Conservation (phyloP, 2,888 invertebrate genomes). For the Noctua comes region DNA sequence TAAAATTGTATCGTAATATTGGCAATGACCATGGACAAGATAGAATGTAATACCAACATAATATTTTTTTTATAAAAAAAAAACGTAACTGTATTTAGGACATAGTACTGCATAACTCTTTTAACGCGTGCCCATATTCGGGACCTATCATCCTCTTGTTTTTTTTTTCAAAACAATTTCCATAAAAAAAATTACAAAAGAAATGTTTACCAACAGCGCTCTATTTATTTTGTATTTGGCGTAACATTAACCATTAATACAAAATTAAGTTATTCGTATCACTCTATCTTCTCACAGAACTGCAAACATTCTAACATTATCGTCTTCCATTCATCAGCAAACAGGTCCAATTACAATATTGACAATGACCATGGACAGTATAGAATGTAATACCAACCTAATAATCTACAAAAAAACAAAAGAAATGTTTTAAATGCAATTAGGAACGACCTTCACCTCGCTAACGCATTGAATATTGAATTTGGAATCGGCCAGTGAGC, state of each 20-base stretch:
- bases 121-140: background rate
- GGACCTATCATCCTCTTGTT: background rate
- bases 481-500: conserved; percentile 64
- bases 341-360: background rate
- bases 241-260: too few species aligned
- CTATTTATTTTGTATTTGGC: background rate
- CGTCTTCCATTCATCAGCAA: conserved; percentile 1
- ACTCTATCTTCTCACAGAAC: background rate
- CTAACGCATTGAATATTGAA: conserved; percentile 58
- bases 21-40: conserved; percentile 45
- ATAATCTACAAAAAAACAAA: conserved; percentile 19
- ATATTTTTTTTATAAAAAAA: background rate
- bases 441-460: conserved; percentile 66
- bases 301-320: background rate
- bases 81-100: background rate
- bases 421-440: conserved; percentile 55
- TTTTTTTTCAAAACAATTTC: background rate
- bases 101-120: background rate
- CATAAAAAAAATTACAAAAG: background rate
- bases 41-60: conserved; percentile 15
- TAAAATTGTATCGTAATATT: conserved; percentile 5
- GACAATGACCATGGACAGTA: conserved; percentile 39
- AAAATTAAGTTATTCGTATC: background rate
- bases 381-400: conserved; percentile 26
- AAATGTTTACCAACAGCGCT: background rate